A percentile compares a stretch with the other conserved stretches of the same genome.
These are phyloP conservation scores for Hyla sarda DNA, from an alignment of 2,113 vertebrate species.

Conservation along the genomic window DNA sequence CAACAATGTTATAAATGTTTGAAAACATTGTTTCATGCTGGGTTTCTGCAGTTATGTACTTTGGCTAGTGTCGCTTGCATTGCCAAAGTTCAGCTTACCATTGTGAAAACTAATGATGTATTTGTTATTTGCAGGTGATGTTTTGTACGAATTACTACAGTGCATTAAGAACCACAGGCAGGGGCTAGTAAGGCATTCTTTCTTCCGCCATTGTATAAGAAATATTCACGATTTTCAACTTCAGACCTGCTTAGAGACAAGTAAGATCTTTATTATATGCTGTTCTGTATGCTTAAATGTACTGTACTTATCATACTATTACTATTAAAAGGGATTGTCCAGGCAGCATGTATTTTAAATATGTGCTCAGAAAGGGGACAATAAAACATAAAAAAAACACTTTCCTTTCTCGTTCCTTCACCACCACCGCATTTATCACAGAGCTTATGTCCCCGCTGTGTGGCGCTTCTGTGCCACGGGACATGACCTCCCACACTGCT, in stretches of 20 bases:
- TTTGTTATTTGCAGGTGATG: constrained; percentile 78
- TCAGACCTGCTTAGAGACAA: constrained; percentile 25
- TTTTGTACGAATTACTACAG: constrained; percentile 89
- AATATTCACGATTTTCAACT: constrained; percentile 50
- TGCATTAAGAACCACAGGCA: constrained; percentile 84
- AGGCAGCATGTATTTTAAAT: too few relatives aligned
- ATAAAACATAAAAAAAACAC: too few relatives aligned
- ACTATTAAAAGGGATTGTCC: too few relatives aligned
- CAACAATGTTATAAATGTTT: too few relatives aligned
- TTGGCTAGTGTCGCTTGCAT: background rate
- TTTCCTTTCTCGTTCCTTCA: too few relatives aligned
- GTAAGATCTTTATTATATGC: background rate
- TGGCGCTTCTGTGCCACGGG: too few relatives aligned
- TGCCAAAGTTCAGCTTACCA: background rate
- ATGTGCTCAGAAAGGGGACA: too few relatives aligned
- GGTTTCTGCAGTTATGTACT: background rate
- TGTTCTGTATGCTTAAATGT: too few relatives aligned
- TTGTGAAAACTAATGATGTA: background rate
- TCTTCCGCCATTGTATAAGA: constrained; percentile 59
- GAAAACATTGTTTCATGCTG: background rate
- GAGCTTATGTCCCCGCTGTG: too few relatives aligned
- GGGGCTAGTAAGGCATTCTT: constrained; percentile 69
- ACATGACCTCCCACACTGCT: too few relatives aligned
- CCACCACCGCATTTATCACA: too few relatives aligned
- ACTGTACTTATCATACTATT: background rate